Conservation (phyloP, 2,113 vertebrate species). For the Hemiprocne comata region DNA sequence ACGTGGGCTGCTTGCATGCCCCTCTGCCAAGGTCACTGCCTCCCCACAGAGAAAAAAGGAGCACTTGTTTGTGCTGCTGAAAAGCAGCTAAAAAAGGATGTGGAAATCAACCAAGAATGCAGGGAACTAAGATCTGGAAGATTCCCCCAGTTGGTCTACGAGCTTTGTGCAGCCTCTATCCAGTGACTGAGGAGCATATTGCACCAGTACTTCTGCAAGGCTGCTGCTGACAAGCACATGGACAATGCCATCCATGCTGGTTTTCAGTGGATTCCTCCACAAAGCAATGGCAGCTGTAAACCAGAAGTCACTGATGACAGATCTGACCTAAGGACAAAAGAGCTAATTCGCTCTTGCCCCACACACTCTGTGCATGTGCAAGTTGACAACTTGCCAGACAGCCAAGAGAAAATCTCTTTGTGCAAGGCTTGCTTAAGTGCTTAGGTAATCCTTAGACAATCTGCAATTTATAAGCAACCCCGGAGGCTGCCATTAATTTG, state of each 20-base stretch:
- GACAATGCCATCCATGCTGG: rapidly evolving
- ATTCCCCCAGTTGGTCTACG: background rate
- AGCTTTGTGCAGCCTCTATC: background rate
- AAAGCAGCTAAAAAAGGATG: conserved; percentile 4
- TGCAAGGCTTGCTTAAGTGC: conserved; percentile 15
- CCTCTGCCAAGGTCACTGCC: conserved; percentile 37
- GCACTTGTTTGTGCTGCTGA: conserved; percentile 5
- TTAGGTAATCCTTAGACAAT: background rate
- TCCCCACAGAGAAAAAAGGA: conserved; percentile 1
- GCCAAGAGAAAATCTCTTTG: conserved; percentile 8
- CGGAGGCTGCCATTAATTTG: conserved; percentile 30
- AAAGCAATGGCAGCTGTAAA: background rate
- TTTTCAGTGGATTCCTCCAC: background rate
- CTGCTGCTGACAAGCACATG: background rate
- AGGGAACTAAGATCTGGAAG: background rate
- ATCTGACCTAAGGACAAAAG: background rate
- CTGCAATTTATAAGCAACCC: conserved; percentile 8
- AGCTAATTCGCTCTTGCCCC: background rate
- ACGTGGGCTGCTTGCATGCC: background rate
- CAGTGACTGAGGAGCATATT: background rate
- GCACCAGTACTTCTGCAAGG: background rate
- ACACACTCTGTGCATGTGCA: background rate
- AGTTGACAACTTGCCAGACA: background rate
- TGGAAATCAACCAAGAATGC: conserved; percentile 21
- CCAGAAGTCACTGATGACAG: background rate